Percentiles rank a stretch among this genome's conserved stretches.
Conservation (phyloP, 2,888 invertebrate genomes). For the Bedellia somnulentella region DNA sequence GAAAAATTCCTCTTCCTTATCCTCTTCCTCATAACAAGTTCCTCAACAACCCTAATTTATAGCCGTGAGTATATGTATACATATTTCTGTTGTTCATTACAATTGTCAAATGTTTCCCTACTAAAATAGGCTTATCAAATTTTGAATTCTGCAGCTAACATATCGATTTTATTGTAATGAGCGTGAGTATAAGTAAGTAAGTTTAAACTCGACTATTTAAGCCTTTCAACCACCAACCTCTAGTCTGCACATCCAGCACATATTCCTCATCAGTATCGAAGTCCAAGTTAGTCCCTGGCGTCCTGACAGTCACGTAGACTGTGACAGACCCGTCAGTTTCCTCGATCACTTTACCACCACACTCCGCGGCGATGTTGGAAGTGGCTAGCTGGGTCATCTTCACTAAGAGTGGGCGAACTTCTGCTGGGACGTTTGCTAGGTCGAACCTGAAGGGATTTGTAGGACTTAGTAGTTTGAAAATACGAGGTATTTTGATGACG, state of each 20-base stretch:
- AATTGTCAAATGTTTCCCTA: too few species aligned
- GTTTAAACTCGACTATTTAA: not conserved
- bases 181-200: too few species aligned
- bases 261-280: slow-evolving; percentile 75
- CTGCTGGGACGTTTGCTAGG: slow-evolving; percentile 42
- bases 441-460: slow-evolving; percentile 58
- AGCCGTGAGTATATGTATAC: too few species aligned
- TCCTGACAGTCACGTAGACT: slow-evolving; percentile 58
- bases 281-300: slow-evolving; percentile 47
- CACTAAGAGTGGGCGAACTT: slow-evolving; percentile 48
- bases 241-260: slow-evolving; percentile 56
- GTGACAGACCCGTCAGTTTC: slow-evolving; percentile 50
- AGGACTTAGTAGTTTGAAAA: too few species aligned
- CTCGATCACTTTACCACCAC: slow-evolving; percentile 42
- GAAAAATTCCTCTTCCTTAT: too few species aligned
- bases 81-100: too few species aligned
- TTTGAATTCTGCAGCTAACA: too few species aligned
- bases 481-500: too few species aligned
- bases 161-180: too few species aligned
- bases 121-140: too few species aligned
- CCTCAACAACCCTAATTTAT: too few species aligned
- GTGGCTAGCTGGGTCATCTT: slow-evolving; percentile 59
- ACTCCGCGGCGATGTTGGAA: slow-evolving; percentile 61
- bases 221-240: slow-evolving; percentile 32
- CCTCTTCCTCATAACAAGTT: too few species aligned